Conservation (phyloP, 2,113 vertebrate species). For the Tachycineta bicolor region DNA sequence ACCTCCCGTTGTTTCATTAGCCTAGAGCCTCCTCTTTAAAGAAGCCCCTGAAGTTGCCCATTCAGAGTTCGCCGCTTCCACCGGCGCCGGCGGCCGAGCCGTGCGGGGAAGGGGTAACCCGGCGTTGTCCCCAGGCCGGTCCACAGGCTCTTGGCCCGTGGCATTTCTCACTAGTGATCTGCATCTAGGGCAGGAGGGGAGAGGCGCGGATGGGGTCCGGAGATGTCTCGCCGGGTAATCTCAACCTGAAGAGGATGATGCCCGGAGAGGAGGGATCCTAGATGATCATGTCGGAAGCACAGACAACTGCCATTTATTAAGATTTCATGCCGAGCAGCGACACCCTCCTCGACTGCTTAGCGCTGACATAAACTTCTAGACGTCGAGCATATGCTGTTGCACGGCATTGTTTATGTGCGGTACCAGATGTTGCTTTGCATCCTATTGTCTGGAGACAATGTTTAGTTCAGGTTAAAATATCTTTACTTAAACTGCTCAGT, state of each 20-base stretch:
- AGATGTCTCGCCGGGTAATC: not conserved
- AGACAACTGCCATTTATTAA: not conserved
- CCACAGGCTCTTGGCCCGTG: not conserved
- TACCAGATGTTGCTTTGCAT: slow-evolving; percentile 69
- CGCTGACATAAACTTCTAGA: slow-evolving; percentile 53
- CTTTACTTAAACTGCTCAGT: slow-evolving; percentile 52
- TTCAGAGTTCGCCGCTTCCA: not conserved
- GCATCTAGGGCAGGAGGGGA: not conserved
- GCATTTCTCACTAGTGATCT: not conserved
- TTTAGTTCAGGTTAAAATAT: slow-evolving; percentile 68
- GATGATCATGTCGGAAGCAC: not conserved
- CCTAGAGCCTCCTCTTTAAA: slow-evolving; percentile 58
- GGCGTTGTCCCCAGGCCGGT: not conserved
- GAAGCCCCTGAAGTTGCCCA: slow-evolving; percentile 28
- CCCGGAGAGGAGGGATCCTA: not conserved
- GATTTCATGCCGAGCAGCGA: not conserved
- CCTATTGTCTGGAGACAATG: slow-evolving; percentile 67
- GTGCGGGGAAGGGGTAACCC: not conserved
- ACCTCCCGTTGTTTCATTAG: slow-evolving; percentile 71
- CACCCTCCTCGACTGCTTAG: not conserved
- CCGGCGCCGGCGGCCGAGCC: not conserved
- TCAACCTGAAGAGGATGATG: not conserved
- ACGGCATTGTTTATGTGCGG: slow-evolving; percentile 27
- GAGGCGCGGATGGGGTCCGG: not conserved
- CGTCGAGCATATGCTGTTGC: slow-evolving; percentile 40